Evolutionary conservation across 1,140 invertebrate species (phyloP).

Genomic region (Harpegnathos saltator): DNA sequence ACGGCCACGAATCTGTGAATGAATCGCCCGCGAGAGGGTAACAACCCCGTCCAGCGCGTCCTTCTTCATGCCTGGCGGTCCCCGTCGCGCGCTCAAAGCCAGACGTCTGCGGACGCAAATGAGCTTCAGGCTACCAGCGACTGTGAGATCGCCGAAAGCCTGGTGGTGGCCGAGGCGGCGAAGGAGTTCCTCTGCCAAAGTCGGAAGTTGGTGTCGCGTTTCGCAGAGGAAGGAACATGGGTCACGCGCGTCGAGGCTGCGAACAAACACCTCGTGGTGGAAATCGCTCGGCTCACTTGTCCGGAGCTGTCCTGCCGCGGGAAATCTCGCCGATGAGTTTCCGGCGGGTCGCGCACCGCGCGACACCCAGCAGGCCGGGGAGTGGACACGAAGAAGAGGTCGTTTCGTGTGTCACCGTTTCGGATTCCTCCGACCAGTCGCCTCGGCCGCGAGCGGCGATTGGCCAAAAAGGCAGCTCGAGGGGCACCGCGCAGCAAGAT

Average conservation of each 20-base stretch:
- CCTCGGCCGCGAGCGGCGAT: conserved; percentile 41
- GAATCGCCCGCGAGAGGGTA: conserved; percentile 26
- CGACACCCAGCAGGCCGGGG: too few relatives aligned
- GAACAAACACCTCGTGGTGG: too few relatives aligned
- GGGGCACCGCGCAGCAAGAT: conserved; percentile 39
- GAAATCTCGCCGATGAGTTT: too few relatives aligned
- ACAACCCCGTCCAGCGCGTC: neutral
- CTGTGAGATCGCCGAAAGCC: too few relatives aligned
- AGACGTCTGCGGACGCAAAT: too few relatives aligned
- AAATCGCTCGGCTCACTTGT: too few relatives aligned
- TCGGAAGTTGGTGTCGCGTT: conserved; percentile 35
- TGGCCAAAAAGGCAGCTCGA: conserved; percentile 51
- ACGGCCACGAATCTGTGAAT: conserved; percentile 41
- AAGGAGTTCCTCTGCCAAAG: conserved; percentile 12
- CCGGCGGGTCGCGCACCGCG: too few relatives aligned
- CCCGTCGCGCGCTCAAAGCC: too few relatives aligned
- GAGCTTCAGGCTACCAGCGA: too few relatives aligned
- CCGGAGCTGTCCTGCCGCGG: too few relatives aligned
- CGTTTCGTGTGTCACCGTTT: conserved; percentile 12
- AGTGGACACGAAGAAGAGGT: neutral
- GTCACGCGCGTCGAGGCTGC: too few relatives aligned
- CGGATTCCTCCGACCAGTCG: conserved; percentile 24
- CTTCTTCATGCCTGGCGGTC: too few relatives aligned
- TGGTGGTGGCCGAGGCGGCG: conserved; percentile 12
- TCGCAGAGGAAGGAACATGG: neutral